These are phyloP conservation scores for Drosophila buzzatii DNA, from an alignment of 2,888 invertebrate species.

Conservation along the genomic window DNA sequence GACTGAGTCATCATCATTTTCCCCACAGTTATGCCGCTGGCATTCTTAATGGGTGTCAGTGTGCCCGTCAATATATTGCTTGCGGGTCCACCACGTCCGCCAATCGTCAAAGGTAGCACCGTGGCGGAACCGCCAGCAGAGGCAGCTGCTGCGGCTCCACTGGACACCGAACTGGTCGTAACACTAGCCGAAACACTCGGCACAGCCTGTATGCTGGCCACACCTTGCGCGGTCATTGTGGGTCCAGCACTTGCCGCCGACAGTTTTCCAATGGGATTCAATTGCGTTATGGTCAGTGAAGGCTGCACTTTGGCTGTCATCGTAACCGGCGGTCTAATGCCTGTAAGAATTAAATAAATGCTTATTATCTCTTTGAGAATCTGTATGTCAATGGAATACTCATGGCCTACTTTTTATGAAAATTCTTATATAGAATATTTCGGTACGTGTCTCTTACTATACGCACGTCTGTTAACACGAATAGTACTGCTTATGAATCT, in stretches of 20 bases:
- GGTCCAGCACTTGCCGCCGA: constrained; percentile 56
- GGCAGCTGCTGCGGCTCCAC: constrained; percentile 59
- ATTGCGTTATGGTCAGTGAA: constrained; percentile 84
- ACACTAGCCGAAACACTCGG: constrained; percentile 65
- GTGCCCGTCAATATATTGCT: constrained; percentile 83
- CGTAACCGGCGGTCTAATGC: constrained; percentile 83
- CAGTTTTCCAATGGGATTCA: constrained; percentile 82
- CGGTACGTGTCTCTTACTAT: background rate
- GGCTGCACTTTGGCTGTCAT: constrained; percentile 85
- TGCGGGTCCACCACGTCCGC: constrained; percentile 71
- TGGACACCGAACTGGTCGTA: constrained; percentile 54
- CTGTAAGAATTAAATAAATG: constrained; percentile 45
- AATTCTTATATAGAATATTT: background rate
- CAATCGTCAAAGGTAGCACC: constrained; percentile 83
- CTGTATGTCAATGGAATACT: background rate
- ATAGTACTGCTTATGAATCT: background rate
- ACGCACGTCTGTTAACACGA: background rate
- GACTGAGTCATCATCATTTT: constrained; percentile 84
- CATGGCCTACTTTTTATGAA: background rate
- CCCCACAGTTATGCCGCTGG: constrained; percentile 82
- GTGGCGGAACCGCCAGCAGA: constrained; percentile 81
- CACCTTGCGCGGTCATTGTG: constrained; percentile 63
- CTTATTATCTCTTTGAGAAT: background rate
- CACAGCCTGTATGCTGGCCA: constrained; percentile 77
- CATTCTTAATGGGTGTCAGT: constrained; percentile 83